Evolutionary conservation across 1,140 invertebrate species (phyloP), one percentile per base, ranked within the genome.

Genomic region (Orchestia grillus): DNA sequence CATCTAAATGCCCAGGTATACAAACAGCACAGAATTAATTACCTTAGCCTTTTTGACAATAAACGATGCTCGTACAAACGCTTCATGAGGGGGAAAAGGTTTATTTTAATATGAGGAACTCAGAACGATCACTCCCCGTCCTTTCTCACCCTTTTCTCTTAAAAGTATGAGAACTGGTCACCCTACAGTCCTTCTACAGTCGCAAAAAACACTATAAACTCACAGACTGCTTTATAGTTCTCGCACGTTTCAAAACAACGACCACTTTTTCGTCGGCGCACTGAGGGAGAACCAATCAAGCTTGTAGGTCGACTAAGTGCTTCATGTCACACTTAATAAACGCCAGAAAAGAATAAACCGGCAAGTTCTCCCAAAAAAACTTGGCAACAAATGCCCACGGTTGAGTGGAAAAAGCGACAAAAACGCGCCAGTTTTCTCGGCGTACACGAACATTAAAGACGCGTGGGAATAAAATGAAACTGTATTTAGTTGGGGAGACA

Each of bases 281-380:
- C 92, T 40, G 92, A 47, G 92, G 44, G 44, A 44, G 44, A 94
- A 45, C 41, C 92, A 94, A 94, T 94, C 92, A 94, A 94, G 92
- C 92, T 94, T 94, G 92, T 94, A 94, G 92, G 44, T 44, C 44
- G 92, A 94, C 92, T 94, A 94, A 94, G 92, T 94, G 92, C 92
- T 94, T 40, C 92, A n/a, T 94, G 92, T 94, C 92, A 94, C 92
- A 94, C 92, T 94, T 94, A 94, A 94, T 94, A 94, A 94, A 94
- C 92, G 92, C 92, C 41, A 90, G 88, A 90, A 90, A 90, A 90
- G 43, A 90, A 90, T 90, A 90, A 90, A 90, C 88, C 88, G 43
- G 88, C 36, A 90, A 90, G 28, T 90, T 90, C 43, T 44, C 11
- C 3, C 88, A 23, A 42, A 90, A 90, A 90, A 90, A 90, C 41